Evolutionary conservation across 2,797 vertebrate genomes (phyloP).

Genomic region (Limnodromus scolopaceus): DNA sequence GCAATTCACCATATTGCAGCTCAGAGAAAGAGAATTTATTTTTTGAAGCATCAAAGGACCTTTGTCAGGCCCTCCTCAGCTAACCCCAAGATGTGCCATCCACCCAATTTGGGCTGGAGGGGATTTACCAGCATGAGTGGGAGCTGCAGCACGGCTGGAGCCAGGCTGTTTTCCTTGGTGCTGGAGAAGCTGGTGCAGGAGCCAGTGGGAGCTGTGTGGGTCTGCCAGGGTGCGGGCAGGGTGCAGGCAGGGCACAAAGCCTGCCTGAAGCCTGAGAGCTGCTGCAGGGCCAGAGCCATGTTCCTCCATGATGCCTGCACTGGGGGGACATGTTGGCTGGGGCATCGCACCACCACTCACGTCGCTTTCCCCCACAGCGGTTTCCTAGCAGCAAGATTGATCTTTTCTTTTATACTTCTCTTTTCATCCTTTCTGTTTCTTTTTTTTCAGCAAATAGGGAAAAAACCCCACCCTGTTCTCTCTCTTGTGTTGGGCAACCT

Average conservation of each 20-base stretch:
- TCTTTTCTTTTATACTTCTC: background rate
- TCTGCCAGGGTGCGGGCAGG: background rate
- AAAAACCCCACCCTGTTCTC: rapidly evolving
- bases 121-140: background rate
- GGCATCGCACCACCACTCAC: background rate
- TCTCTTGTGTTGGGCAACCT: rapidly evolving
- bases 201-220: background rate
- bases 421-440: background rate
- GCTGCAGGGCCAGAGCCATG: background rate
- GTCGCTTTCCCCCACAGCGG: rapidly evolving
- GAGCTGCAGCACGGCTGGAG: background rate
- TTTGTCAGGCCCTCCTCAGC: background rate
- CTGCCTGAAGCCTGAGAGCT: rapidly evolving
- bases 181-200: background rate
- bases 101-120: background rate
- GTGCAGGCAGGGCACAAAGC: background rate
- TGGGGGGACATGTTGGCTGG: background rate
- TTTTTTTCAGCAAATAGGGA: background rate
- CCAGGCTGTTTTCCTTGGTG: background rate
- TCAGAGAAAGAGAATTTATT: background rate
- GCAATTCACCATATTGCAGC: background rate
- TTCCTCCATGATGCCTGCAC: rapidly evolving
- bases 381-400: background rate
- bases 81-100: background rate
- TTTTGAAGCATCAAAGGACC: background rate